phyloP scores from a whole-genome alignment of 2,113 vertebrate genomes.

The Rhipidura dahli region DNA sequence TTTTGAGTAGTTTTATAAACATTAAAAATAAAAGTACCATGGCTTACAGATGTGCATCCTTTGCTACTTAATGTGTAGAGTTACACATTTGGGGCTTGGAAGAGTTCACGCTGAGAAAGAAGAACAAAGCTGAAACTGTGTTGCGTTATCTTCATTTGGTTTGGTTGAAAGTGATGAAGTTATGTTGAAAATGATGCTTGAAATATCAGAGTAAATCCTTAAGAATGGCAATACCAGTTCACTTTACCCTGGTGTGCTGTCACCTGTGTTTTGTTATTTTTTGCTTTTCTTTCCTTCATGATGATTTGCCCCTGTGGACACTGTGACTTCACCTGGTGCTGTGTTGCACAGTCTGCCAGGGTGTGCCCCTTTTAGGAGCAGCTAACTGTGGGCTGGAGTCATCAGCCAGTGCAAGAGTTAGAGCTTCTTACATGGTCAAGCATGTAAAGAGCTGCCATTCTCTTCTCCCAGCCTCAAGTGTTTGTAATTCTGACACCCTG shows the following conservation, averaged over 20 bases:
- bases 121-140: background rate
- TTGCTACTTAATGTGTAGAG: background rate
- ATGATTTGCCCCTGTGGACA: background rate
- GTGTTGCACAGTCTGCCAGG: background rate
- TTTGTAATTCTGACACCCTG: fast-evolving
- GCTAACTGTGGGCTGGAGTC: background rate
- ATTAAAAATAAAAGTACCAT: background rate
- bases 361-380: fast-evolving
- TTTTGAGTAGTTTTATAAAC: background rate
- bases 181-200: background rate
- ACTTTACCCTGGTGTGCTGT: background rate
- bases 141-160: background rate
- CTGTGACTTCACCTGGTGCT: background rate
- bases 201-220: background rate
- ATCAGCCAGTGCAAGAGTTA: background rate
- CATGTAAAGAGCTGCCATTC: background rate
- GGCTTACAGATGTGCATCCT: background rate
- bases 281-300: background rate
- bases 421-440: background rate
- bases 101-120: background rate
- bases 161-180: background rate
- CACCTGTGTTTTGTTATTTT: background rate
- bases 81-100: background rate
- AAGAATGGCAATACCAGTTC: background rate
- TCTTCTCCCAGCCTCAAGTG: background rate